Evolutionary conservation across 1,140 invertebrate species (phyloP), one percentile per base, ranked within the genome.

Genomic region (Hylaeus anthracinus): DNA sequence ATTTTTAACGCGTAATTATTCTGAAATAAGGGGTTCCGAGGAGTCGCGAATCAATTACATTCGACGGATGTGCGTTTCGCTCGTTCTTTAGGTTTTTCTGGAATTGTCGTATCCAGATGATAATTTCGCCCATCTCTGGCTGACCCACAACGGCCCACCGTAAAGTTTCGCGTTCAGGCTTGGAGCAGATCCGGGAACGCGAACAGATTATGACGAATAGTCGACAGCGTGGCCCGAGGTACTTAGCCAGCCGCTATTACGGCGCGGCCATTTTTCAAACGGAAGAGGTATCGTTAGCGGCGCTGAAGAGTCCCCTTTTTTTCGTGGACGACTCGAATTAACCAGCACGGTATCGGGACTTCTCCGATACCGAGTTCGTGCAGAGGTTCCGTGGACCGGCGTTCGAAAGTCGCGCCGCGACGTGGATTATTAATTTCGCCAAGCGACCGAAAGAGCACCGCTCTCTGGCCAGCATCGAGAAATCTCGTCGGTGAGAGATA

Each of bases 161-260:
- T 14, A 6, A 48, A 14, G 39, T 48, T 51, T 51, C n/a, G 2
- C 37, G 48, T 2, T 6, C 12, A 5, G 37, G 5, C 6, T 3
- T 14, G 12, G 8, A 26, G 14, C 45, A 78, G 43, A 65, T 72
- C 56, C 15, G 45, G 63, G 56, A 58, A 71, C 26, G 8, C 76
- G 72, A 81, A 83, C 72, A 71, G 76, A 86, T 86, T 86, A 86
- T 86, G 81, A 83, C 84, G 69, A 67, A 86, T 83, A 83, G 84
- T 79, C 79, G 39, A 37, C 65, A 48, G 53, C 60, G 56, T 12
- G 39, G 45, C 26, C 51, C 26, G 8, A 76, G 78, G 53, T 78
- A 82, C 84, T 86, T 85, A 86, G 48, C 55, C 43, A 39, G 53
- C n/a, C 60, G 55, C 85, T 79, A 71, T 86, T 85, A 85, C 60